phyloP scores from a whole-genome alignment of 2,888 invertebrate species.

The Volucella inflata region DNA sequence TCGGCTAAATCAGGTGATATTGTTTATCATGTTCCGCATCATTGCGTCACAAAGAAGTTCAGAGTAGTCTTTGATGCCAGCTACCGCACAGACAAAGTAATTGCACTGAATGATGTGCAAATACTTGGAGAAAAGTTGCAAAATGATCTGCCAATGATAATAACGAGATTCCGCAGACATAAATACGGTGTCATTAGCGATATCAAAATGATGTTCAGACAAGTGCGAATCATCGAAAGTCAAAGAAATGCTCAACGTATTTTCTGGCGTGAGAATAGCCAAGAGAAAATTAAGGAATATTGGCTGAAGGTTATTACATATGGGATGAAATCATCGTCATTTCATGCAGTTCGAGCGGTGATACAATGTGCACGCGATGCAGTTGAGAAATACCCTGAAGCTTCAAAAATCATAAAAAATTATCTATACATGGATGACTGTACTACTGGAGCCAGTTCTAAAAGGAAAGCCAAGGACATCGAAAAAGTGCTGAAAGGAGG shows the following conservation, averaged over 20 bases:
- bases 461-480: conserved; percentile 21
- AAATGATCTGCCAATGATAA: too few relatives aligned
- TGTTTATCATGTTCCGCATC: conserved; percentile 8
- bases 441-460: conserved; percentile 22
- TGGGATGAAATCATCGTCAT: conserved; percentile 43
- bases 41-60: conserved; percentile 45
- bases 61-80: conserved; percentile 45
- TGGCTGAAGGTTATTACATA: conserved; percentile 39
- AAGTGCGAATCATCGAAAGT: too few relatives aligned
- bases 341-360: conserved; percentile 28
- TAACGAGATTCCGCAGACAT: too few relatives aligned
- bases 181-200: too few relatives aligned
- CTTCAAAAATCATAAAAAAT: conserved; percentile 22
- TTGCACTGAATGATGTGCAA: conserved; percentile 47
- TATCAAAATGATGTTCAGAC: too few relatives aligned
- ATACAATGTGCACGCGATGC: conserved; percentile 25
- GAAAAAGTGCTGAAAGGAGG: background rate
- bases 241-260: too few relatives aligned
- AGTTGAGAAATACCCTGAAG: background rate
- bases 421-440: conserved; percentile 52
- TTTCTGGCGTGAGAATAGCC: too few relatives aligned
- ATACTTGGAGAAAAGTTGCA: conserved; percentile 28
- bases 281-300: conserved; percentile 8
- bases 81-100: background rate
- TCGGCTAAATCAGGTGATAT: background rate